phyloP scores from a whole-genome alignment of 2,113 vertebrate genomes.

The Pachypanchax playfairii region DNA sequence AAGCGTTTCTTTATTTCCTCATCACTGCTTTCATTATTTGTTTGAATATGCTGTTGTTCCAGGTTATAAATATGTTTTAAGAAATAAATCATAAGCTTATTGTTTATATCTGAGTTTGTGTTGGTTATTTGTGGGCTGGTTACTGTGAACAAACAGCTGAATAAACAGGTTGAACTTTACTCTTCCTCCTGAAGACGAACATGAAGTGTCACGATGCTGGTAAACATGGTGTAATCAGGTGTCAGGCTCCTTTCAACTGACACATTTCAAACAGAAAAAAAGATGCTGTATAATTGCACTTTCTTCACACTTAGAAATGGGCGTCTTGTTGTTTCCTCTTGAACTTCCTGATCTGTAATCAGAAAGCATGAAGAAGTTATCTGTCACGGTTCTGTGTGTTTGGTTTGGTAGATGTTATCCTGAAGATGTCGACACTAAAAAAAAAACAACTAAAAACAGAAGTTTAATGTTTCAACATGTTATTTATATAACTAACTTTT shows the following conservation, averaged over 20 bases:
- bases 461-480: background rate
- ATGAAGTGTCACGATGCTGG: background rate
- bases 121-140: too few relatives aligned
- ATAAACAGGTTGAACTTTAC: background rate
- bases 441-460: background rate
- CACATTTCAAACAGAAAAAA: constrained; percentile 1
- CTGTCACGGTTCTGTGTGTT: background rate
- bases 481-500: too few relatives aligned
- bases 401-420: background rate
- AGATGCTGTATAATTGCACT: constrained; percentile 27
- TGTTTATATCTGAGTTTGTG: too few relatives aligned
- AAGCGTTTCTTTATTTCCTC: too few relatives aligned
- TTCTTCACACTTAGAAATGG: constrained; percentile 24
- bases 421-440: background rate
- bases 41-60: too few relatives aligned
- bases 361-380: fast-evolving
- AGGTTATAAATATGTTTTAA: too few relatives aligned
- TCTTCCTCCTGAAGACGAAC: too few relatives aligned
- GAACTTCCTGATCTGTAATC: constrained; percentile 4
- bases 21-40: too few relatives aligned
- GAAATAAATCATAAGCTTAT: too few relatives aligned
- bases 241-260: background rate
- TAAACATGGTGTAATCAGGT: too few relatives aligned
- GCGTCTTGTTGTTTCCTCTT: background rate
- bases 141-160: background rate